Percentiles rank a stretch among this genome's conserved stretches.
Conservation (phyloP, 2,113 vertebrate genomes). For the Xiphophorus couchianus region DNA sequence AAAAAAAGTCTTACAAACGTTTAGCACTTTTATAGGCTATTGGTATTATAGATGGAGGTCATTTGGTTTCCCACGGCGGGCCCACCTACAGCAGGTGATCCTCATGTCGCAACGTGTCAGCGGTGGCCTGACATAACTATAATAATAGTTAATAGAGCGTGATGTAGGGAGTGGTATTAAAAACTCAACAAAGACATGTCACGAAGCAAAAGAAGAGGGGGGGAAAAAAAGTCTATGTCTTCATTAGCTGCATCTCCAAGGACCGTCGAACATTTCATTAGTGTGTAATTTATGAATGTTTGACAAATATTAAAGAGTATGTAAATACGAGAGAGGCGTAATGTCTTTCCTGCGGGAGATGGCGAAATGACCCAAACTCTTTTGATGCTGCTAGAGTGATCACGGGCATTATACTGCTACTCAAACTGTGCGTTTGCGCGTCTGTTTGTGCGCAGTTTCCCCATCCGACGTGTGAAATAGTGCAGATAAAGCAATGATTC, state of each 20-base stretch:
- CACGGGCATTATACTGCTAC: conserved; percentile 91
- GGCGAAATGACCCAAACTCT: conserved; percentile 98
- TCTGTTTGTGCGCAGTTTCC: conserved; percentile 87
- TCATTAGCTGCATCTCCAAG: conserved; percentile 98
- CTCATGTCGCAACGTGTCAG: conserved; percentile 89
- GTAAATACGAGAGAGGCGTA: conserved; percentile 95
- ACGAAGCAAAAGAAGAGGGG: conserved; percentile 80
- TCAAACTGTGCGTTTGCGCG: conserved; percentile 93
- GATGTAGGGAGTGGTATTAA: conserved; percentile 89
- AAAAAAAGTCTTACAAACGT: conserved; percentile 16
- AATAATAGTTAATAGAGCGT: conserved; percentile 98
- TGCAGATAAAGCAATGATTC: conserved; percentile 99
- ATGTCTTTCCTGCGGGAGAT: conserved; percentile 99
- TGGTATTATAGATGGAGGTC: conserved; percentile 70
- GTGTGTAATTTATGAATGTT: conserved; percentile 99
- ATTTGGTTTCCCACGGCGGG: conserved; percentile 70
- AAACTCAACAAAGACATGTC: conserved; percentile 90
- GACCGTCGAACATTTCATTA: conserved; percentile 99
- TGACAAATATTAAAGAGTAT: conserved; percentile 99
- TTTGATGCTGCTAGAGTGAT: conserved; percentile 95
- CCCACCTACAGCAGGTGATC: conserved; percentile 94
- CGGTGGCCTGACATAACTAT: conserved; percentile 86
- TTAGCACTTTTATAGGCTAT: conserved; percentile 48
- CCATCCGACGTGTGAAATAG: conserved; percentile 97
- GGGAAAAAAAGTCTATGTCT: conserved; percentile 85